Evolutionary conservation across 2,888 invertebrate species (phyloP).

Genomic region (Nebria brevicollis): DNA sequence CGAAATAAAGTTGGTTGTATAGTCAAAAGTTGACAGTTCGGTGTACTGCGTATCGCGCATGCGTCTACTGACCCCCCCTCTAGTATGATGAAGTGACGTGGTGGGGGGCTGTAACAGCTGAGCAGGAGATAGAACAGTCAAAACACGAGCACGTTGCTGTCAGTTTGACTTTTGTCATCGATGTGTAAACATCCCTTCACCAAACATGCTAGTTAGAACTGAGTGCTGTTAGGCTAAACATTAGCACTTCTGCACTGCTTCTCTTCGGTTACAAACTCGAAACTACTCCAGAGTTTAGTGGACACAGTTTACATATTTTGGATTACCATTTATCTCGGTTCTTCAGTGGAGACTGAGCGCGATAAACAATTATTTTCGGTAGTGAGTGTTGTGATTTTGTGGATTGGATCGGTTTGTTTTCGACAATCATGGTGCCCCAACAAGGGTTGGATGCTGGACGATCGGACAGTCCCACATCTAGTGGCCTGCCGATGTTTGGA

Average conservation of each 20-base stretch:
- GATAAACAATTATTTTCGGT: constrained; percentile 36
- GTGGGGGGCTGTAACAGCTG: constrained; percentile 61
- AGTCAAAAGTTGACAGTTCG: constrained; percentile 46
- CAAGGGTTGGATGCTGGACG: constrained; percentile 68
- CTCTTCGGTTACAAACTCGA: not conserved
- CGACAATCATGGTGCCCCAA: constrained; percentile 75
- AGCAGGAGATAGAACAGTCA: constrained; percentile 61
- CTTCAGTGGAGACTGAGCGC: no score
- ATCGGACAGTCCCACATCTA: constrained; percentile 70
- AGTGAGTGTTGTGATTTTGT: constrained; percentile 49
- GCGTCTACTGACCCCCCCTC: constrained; percentile 51
- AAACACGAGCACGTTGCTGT: constrained; percentile 66
- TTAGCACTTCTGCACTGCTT: constrained; percentile 24
- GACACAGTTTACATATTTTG: constrained; percentile 27
- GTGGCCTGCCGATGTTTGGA: constrained; percentile 82
- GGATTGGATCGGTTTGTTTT: constrained; percentile 18
- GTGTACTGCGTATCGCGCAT: constrained; percentile 53
- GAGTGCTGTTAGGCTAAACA: constrained; percentile 54
- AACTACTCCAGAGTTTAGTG: constrained; percentile 32
- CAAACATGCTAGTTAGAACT: constrained; percentile 58
- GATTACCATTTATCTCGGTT: constrained; percentile 24
- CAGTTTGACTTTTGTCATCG: constrained; percentile 68
- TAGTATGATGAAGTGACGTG: constrained; percentile 46
- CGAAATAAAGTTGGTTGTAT: constrained; percentile 9
- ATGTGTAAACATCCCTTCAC: constrained; percentile 54